phyloP scores from a whole-genome alignment of 2,888 invertebrate genomes.

The Drosophila birchii region DNA sequence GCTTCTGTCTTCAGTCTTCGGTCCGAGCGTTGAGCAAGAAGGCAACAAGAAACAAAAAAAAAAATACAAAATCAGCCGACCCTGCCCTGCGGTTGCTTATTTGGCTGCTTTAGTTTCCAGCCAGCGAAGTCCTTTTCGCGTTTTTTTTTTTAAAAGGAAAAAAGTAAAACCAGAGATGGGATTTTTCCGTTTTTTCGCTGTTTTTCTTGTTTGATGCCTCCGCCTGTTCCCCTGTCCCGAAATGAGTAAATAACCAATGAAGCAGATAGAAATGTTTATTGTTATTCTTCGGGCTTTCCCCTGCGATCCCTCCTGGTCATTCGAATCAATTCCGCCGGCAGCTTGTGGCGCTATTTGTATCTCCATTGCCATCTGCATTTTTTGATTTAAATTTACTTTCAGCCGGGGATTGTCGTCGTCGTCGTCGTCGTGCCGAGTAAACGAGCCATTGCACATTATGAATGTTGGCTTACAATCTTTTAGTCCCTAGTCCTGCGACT shows the following conservation, averaged over 20 bases:
- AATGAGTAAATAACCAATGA: constrained; percentile 75
- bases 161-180: constrained; percentile 13
- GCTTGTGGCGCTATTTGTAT: constrained; percentile 54
- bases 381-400: constrained; percentile 56
- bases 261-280: constrained; percentile 80
- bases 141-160: constrained; percentile 34
- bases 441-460: constrained; percentile 59
- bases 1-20: constrained; percentile 55
- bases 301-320: constrained; percentile 60
- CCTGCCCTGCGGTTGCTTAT: constrained; percentile 45
- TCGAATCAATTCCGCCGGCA: constrained; percentile 71
- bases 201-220: constrained; percentile 64
- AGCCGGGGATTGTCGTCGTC: constrained; percentile 22
- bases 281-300: constrained; percentile 61
- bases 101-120: constrained; percentile 48
- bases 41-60: constrained; percentile 4
- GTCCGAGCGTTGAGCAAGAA: constrained; percentile 5
- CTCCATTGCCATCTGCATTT: constrained; percentile 32
- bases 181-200: constrained; percentile 52
- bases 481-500: neutral
- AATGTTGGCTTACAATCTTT: constrained; percentile 38
- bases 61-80: constrained; percentile 29
- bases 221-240: constrained; percentile 4
- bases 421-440: constrained; percentile 23
- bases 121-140: constrained; percentile 38